A percentile compares a stretch with the other conserved stretches of the same genome.
Evolutionary conservation across 2,113 vertebrate species (phyloP).

Genomic region (Bos javanicus): DNA sequence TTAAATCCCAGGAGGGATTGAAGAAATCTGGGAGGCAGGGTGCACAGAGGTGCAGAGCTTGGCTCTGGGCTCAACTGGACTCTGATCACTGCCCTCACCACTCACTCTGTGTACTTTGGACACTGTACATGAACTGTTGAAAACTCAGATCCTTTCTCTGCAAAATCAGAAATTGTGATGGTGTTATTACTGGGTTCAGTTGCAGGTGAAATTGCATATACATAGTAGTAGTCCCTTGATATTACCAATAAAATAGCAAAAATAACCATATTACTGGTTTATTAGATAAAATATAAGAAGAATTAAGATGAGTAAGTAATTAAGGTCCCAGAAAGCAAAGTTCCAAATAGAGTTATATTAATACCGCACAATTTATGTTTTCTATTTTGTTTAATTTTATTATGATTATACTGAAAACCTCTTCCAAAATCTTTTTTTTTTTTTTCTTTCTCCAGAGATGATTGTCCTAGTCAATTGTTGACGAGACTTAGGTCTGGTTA

Average conservation of each 20-base stretch:
- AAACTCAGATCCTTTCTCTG: not conserved
- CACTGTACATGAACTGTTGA: too few relatives aligned
- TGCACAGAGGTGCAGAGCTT: not conserved
- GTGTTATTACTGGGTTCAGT: not conserved
- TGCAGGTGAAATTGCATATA: not conserved
- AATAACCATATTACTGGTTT: not conserved
- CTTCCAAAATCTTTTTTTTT: not conserved
- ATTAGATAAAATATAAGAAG: not conserved
- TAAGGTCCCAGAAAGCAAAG: not conserved
- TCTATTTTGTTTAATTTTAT: not conserved
- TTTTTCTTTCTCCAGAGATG: not conserved
- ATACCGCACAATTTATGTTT: not conserved
- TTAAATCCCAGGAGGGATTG: not conserved
- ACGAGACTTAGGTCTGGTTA: not conserved
- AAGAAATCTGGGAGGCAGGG: not conserved
- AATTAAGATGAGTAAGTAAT: not conserved
- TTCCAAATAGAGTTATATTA: not conserved
- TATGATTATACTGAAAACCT: not conserved
- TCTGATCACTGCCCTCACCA: not conserved
- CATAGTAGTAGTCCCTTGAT: not conserved
- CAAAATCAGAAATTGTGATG: not conserved
- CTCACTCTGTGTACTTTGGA: accelerated
- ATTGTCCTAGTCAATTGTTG: not conserved
- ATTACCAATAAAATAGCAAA: not conserved
- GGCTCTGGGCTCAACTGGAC: not conserved